Evolutionary conservation across 2,888 invertebrate genomes (phyloP).

Genomic region (Acanthococcus lagerstroemiae): DNA sequence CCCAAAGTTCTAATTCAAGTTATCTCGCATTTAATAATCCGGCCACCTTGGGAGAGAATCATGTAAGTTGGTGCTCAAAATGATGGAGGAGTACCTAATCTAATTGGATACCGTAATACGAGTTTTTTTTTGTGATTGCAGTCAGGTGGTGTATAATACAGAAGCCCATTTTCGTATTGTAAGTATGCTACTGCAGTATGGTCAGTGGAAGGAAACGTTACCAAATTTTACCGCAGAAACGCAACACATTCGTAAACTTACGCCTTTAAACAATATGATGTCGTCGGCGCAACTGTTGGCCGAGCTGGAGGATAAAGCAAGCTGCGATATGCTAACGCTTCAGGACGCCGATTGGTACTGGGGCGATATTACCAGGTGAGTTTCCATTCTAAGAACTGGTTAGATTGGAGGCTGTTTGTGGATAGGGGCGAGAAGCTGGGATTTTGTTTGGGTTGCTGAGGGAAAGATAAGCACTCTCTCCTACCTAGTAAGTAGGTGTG

Average conservation of each 20-base stretch:
- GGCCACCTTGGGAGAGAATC: conserved; percentile 67
- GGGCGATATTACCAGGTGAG: conserved; percentile 68
- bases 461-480: too few species aligned
- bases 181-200: conserved; percentile 55
- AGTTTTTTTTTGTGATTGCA: conserved; percentile 40
- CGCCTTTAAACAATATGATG: conserved; percentile 23
- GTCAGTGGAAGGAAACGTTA: conserved; percentile 57
- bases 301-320: conserved; percentile 20
- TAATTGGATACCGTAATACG: not conserved
- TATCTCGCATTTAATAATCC: conserved; percentile 59
- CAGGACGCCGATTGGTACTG: conserved; percentile 91
- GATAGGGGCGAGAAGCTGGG: not conserved
- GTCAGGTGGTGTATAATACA: conserved; percentile 63
- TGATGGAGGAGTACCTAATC: not conserved
- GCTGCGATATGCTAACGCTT: conserved; percentile 39
- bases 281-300: conserved; percentile 21
- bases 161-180: conserved; percentile 61
- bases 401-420: not conserved
- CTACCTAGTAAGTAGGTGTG: too few species aligned
- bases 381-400: not conserved
- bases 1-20: conserved; percentile 59
- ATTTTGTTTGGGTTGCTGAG: not conserved
- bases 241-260: conserved; percentile 21
- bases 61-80: conserved; percentile 51
- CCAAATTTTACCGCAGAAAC: conserved; percentile 51